These are phyloP conservation scores for Amblyopsis hoosieri DNA, from an alignment of 2,797 vertebrate species.

Conservation along the genomic window DNA sequence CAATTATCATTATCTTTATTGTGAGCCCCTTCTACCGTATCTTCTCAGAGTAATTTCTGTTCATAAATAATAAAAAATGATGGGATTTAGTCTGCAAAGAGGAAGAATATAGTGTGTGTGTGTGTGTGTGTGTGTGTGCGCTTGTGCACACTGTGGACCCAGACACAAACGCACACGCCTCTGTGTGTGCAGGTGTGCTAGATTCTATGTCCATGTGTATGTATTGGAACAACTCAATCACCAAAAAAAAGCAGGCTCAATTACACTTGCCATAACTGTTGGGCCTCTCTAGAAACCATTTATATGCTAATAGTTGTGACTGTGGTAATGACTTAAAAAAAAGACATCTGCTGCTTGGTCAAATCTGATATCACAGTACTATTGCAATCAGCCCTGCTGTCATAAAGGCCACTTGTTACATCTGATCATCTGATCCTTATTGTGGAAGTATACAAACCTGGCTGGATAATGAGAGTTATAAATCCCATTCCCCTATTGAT, in stretches of 20 bases:
- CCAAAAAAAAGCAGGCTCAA: conserved; percentile 68
- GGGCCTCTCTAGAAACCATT: conserved; percentile 73
- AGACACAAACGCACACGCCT: not conserved
- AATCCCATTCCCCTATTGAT: conserved; percentile 16
- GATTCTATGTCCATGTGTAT: conserved; percentile 9
- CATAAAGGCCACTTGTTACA: conserved; percentile 60
- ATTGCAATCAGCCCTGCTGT: conserved; percentile 61
- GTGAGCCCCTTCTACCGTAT: not conserved
- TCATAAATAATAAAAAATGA: not conserved
- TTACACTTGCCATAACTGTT: conserved; percentile 69
- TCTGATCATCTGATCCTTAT: conserved; percentile 39
- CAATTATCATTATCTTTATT: not conserved
- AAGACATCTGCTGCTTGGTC: conserved; percentile 78
- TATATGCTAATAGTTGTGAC: conserved; percentile 81
- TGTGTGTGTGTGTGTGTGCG: not conserved
- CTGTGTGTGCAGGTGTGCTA: not conserved
- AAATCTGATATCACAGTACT: conserved; percentile 70
- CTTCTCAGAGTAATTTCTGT: not conserved
- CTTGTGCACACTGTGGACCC: not conserved
- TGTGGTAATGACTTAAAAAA: conserved; percentile 72
- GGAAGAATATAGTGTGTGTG: not conserved
- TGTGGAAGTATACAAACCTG: conserved; percentile 51
- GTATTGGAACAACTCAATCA: conserved; percentile 62
- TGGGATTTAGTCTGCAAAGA: not conserved
- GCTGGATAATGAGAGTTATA: conserved; percentile 27